Conservation (phyloP, 2,797 vertebrate species). For the Syndactyla subalaris region DNA sequence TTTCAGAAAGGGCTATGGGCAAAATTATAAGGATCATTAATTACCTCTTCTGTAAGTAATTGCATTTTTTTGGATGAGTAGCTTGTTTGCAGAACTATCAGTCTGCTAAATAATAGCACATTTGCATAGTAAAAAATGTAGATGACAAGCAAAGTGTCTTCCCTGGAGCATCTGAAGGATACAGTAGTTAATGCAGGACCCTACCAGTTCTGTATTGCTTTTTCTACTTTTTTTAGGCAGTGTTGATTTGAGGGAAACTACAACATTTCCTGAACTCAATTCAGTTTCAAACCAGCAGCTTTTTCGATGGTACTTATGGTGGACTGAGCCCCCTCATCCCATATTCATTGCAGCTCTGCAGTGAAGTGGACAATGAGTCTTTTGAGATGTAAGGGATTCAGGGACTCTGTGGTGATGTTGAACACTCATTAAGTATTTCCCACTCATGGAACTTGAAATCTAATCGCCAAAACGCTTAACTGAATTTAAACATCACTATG, state of each 20-base stretch:
- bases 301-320: neutral
- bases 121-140: neutral
- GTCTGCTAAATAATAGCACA: neutral
- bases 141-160: neutral
- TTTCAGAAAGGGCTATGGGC: neutral
- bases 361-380: neutral
- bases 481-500: neutral
- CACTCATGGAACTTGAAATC: neutral
- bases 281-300: neutral
- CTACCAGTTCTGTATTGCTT: neutral
- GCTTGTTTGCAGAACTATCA: neutral
- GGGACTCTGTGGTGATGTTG: neutral
- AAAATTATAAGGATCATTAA: slow-evolving; percentile 6
- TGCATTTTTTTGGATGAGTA: neutral
- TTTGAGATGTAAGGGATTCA: neutral
- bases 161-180: neutral
- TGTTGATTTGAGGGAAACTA: neutral
- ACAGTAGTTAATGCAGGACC: neutral
- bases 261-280: neutral
- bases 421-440: neutral
- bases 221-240: neutral
- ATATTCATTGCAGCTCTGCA: neutral
- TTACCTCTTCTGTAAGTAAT: slow-evolving; percentile 16
- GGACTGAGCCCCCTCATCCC: neutral
- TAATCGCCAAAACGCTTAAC: neutral